Conservation (phyloP, 2,113 vertebrate species). For the Tetrax tetrax region DNA sequence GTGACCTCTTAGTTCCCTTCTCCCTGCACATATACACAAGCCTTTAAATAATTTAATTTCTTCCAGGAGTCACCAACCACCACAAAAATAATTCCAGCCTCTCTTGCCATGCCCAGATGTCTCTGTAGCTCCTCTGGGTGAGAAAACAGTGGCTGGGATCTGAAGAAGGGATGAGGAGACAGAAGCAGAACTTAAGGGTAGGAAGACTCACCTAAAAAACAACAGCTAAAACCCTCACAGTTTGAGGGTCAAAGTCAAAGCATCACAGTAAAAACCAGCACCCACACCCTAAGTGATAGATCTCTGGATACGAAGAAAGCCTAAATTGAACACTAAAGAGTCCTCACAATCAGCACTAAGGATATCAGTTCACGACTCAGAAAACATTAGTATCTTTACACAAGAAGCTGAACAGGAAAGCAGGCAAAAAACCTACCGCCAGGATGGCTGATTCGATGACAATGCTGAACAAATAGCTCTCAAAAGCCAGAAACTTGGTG, state of each 20-base stretch:
- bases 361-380: not conserved
- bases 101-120: not conserved
- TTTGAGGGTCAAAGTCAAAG: not conserved
- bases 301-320: not conserved
- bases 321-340: not conserved
- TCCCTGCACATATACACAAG: not conserved
- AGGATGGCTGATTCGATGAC: not conserved
- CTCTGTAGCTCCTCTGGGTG: not conserved
- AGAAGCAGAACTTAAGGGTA: not conserved
- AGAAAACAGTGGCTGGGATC: not conserved
- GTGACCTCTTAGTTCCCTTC: not conserved
- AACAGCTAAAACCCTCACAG: not conserved
- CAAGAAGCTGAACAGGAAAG: not conserved
- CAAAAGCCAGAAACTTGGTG: not conserved
- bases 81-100: not conserved
- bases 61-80: not conserved
- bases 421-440: not conserved
- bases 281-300: not conserved
- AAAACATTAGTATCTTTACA: not conserved
- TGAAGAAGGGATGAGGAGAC: not conserved
- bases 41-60: not conserved
- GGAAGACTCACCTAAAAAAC: slow-evolving; percentile 4
- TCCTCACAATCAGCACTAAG: not conserved
- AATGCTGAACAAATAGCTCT: not conserved
- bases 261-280: not conserved